phyloP scores from a whole-genome alignment of 2,888 invertebrate species.

The Mycogona germanica region DNA sequence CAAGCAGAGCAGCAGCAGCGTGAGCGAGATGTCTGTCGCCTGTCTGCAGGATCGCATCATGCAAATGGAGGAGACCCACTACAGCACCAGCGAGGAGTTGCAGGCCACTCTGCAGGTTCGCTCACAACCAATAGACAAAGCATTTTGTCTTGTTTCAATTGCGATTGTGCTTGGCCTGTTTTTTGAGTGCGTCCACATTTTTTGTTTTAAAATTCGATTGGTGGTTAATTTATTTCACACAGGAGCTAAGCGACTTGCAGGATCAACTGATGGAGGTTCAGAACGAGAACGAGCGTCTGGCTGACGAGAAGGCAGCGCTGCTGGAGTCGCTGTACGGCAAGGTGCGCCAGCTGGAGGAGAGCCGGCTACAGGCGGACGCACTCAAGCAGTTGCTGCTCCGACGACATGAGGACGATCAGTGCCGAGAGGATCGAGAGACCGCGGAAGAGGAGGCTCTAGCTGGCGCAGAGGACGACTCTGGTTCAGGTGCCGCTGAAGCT shows the following conservation, averaged over 20 bases:
- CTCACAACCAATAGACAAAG: too few relatives aligned
- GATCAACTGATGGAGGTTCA: slow-evolving; percentile 73
- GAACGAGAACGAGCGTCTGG: slow-evolving; percentile 71
- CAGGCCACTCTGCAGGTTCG: slow-evolving; percentile 88
- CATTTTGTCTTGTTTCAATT: too few relatives aligned
- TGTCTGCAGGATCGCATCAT: slow-evolving; percentile 86
- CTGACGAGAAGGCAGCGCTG: slow-evolving; percentile 78
- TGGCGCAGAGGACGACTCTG: too few relatives aligned
- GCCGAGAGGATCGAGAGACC: slow-evolving; percentile 34
- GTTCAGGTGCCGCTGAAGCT: too few relatives aligned
- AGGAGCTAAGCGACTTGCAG: slow-evolving; percentile 82
- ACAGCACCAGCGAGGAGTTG: slow-evolving; percentile 75
- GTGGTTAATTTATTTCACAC: too few relatives aligned
- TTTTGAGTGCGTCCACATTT: too few relatives aligned
- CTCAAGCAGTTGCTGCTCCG: slow-evolving; percentile 54
- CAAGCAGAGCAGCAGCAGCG: slow-evolving; percentile 72
- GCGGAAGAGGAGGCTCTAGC: slow-evolving; percentile 65
- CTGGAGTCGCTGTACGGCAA: slow-evolving; percentile 83
- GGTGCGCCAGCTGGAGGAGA: slow-evolving; percentile 81
- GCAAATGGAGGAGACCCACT: slow-evolving; percentile 84
- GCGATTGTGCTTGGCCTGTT: too few relatives aligned
- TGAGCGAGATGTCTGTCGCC: slow-evolving; percentile 75
- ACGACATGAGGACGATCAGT: slow-evolving; percentile 27
- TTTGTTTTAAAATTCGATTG: too few relatives aligned
- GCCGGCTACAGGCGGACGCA: slow-evolving; percentile 68